Percentiles rank a stretch among this genome's conserved stretches.
These are phyloP conservation scores for Polietes domitor DNA, from an alignment of 2,888 invertebrate species.

Conservation along the genomic window DNA sequence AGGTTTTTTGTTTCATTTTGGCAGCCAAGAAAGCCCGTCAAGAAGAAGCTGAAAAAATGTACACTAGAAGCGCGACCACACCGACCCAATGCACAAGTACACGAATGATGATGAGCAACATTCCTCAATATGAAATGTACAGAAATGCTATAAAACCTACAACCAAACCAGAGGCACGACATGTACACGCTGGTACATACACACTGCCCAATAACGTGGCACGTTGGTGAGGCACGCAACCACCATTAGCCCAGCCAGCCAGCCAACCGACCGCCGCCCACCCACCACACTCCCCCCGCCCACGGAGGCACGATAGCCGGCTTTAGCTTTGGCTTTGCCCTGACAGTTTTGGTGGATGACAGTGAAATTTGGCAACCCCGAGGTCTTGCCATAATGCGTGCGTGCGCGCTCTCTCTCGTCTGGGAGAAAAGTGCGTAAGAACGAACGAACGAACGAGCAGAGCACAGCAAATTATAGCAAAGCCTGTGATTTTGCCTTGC, in stretches of 20 bases:
- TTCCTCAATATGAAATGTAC: slow-evolving; percentile 48
- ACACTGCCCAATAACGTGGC: slow-evolving; percentile 28
- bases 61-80: slow-evolving; percentile 42
- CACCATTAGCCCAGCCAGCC: slow-evolving; percentile 51
- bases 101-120: slow-evolving; percentile 50
- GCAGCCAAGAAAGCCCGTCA: slow-evolving; percentile 33
- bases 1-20: slow-evolving; percentile 61
- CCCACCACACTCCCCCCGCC: not conserved
- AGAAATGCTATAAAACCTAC: slow-evolving; percentile 28
- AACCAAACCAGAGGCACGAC: slow-evolving; percentile 1
- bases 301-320: slow-evolving; percentile 54
- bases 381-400: slow-evolving; percentile 61
- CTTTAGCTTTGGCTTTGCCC: slow-evolving; percentile 28
- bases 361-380: slow-evolving; percentile 66
- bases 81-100: slow-evolving; percentile 53
- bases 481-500: slow-evolving; percentile 33
- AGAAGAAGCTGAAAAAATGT: slow-evolving; percentile 2
- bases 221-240: slow-evolving; percentile 51
- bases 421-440: slow-evolving; percentile 56
- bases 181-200: too few species aligned
- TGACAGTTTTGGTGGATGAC: not conserved
- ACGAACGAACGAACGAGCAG: slow-evolving; percentile 1
- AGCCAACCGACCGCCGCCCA: slow-evolving; percentile 56
- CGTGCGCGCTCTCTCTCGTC: slow-evolving; percentile 43
- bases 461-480: slow-evolving; percentile 8